Base-by-base conservation (phyloP, 2,888 invertebrate species). In the Dioctria linearis region DNA sequence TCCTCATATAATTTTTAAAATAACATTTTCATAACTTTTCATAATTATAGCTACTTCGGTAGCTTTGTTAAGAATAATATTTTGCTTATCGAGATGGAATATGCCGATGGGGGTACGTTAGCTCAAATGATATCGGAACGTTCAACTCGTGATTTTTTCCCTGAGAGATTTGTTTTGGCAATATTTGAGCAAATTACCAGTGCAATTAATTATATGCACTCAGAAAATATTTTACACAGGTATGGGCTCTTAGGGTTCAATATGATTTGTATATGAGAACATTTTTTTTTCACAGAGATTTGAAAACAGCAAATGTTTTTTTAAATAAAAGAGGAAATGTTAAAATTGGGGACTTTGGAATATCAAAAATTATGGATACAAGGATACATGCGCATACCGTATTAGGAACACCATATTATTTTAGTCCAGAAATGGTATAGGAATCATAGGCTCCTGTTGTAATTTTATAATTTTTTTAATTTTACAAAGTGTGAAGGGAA, bases 61-160 rank as follows among this genome's bases (percentile, higher is more conserved):
- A 94, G 93, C 85, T 94, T 94, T 86, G 93, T 94, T 85, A 91
- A 92, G 84, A 93, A 94, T 84, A 93, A 93, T 8, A 90, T 92
- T 3, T 87, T 94, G 40, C 91, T 93, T 86, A 94, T 94, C 82
- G 93, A 95, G 87, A 95, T 95, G 94, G 94, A 95, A 86, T 95
- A 94, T 86, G 94, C 94, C 3, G 93, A 94, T 86, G 93, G 93
- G 25, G 94, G 94, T 8, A 94, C 93, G 3, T 86, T 95, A 82
- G 91, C 93, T 0, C 93, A 94, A 85, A 90, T 91, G 82, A 90
- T 95, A 61, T 87, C 90, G 42, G 89, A 90, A 61, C 90, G 91
- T 42, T 89, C 90, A 49, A 83, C 84, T 5, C 86, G 85, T 86
- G 85, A 86, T 8, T 86, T 90, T 5, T 88, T 94, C 79, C 90